Base-by-base conservation (phyloP, 2,888 invertebrate genomes). In the Calephelis perditalis region DNA sequence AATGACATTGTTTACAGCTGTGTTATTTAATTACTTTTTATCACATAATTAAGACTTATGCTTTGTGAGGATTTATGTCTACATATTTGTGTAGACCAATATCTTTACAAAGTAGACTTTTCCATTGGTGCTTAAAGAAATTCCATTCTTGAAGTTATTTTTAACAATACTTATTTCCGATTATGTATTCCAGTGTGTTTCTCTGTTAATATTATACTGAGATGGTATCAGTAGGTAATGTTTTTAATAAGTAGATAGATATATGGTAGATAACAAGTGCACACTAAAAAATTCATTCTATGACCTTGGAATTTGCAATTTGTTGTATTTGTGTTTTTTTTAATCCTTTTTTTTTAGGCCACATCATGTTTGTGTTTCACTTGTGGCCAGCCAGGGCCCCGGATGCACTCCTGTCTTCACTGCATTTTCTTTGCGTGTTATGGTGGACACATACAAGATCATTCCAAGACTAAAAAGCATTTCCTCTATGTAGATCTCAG, bases 401-500 rank as follows among this genome's bases (percentile, higher is more conserved):
- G 96, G 63, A 91, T 97, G 72, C 96, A 96, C 77, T 95, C 96
- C 36, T 97, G 97, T 75, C 91, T 97, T 63, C 96, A 97, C 73
- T 99, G 99, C 88, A 96, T 98, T 71, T 98, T 94, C 86, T 98
- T 99, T 83, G 98, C 96, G 59, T 99, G 99, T 81, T 96, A 96
- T 72, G 93, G 93, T 35, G 92, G 94, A 62, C 98, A 98, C 80
- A 96, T 98, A 68, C 94, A 95, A 73, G 95, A 96, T 61, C 98
- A 99, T 89, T 94, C 95, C 57, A 95, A 94, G 76, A 91, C 91
- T 55, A 95, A 95, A 73, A 95, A 95, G 73, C 98, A 98, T 82
- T 93, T 93, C 73, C 91, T 98, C 68, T 96, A 97, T 63, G 92
- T 98, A 72, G 98, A 99, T 78, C 85, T 98, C 58, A 93, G 93